Base-by-base conservation (phyloP, 2,113 vertebrate species). In the Thamnaconus septentrionalis region DNA sequence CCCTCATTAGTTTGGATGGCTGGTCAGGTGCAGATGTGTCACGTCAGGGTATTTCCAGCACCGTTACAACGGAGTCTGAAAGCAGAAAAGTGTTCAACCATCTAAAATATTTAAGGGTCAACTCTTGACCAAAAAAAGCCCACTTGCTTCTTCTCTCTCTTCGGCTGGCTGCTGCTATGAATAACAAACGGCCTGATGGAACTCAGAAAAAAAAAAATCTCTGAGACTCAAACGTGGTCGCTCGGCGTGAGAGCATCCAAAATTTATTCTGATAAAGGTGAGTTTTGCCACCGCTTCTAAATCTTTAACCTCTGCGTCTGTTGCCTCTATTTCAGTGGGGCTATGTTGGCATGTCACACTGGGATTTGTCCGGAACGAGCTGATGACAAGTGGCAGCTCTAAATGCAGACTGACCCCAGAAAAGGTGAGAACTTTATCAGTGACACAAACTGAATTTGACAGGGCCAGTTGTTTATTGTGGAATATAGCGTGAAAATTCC, bases 81-180 rank as follows among this genome's bases (percentile, higher is more conserved):
- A 86, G 83, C 73, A 79, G 39, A 74, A 71, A 74, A 76, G 52
- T 76, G 78, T 81, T 71, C 44, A 46, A 50, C 61, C 53, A 72
- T 61, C 61, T 86, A 76, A 85, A 88, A 84, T 88, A 88, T 88
- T 88, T 78, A 88, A 62, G 69, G 73, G 53, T 47, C 2, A 61
- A 54, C 69, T 78, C 48, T 75, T 76, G 71, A 80, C 71, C 68
- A 56, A 61, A 86, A 31, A 31, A 66, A 71, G 61, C 58, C 53
- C 7, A 39, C 54, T 68, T 43, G 39, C 53, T 58, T 3, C 3
- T 63, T 72, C 49, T 55, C 59, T 64, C 59, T 7, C 66, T 48
- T 68, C 50, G 8, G 54, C 69, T 65, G 56, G 51, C 4, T 51
- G 49, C n/a, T 46, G 55, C 55, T 60, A 41, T 51, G n/a, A 78